phyloP scores from a whole-genome alignment of 1,140 invertebrate species.

The Hyposmocoma kahamanoa region DNA sequence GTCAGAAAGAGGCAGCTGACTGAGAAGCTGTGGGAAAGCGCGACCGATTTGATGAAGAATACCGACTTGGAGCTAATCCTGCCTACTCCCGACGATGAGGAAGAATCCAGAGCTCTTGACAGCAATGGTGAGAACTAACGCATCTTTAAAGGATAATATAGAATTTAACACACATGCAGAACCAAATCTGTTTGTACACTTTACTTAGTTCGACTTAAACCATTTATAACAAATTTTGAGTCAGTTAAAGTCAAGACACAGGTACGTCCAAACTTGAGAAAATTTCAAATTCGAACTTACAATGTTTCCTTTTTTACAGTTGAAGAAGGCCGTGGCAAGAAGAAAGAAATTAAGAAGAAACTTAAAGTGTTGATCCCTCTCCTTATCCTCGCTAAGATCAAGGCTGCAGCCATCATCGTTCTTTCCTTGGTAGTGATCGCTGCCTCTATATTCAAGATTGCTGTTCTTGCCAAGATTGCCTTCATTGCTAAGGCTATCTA shows the following conservation, averaged over 20 bases:
- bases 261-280: too few species aligned
- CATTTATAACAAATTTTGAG: too few species aligned
- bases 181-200: too few species aligned
- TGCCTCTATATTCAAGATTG: slow-evolving; percentile 54
- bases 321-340: slow-evolving; percentile 56
- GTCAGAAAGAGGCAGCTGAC: slow-evolving; percentile 40
- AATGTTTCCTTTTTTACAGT: slow-evolving; percentile 38
- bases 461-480: slow-evolving; percentile 54
- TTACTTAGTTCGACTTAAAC: too few species aligned
- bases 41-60: slow-evolving; percentile 38
- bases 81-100: slow-evolving; percentile 24
- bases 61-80: slow-evolving; percentile 53
- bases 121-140: slow-evolving; percentile 35
- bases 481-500: slow-evolving; percentile 57
- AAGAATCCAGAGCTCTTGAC: slow-evolving; percentile 42
- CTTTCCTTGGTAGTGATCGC: slow-evolving; percentile 51
- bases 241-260: too few species aligned
- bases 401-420: slow-evolving; percentile 40
- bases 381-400: slow-evolving; percentile 48
- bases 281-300: background rate
- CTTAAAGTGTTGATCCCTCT: slow-evolving; percentile 57
- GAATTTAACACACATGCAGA: too few species aligned
- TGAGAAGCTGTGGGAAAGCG: slow-evolving; percentile 45
- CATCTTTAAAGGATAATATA: too few species aligned
- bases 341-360: slow-evolving; percentile 61